These are phyloP conservation scores for Entomobrya proxima DNA, from an alignment of 2,888 invertebrate genomes.

Conservation along the genomic window DNA sequence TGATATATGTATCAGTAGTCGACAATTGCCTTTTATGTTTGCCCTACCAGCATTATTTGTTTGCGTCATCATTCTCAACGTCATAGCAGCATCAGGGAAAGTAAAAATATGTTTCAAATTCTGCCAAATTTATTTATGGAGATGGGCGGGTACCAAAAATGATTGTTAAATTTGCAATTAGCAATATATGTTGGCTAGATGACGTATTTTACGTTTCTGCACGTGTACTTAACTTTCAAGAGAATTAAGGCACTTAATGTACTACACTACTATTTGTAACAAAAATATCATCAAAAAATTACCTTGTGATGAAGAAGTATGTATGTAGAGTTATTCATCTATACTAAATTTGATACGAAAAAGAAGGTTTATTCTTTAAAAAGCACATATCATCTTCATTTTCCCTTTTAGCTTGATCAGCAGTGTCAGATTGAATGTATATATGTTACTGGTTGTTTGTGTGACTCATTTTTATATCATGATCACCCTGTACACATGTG, in stretches of 20 bases:
- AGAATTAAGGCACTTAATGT: neutral
- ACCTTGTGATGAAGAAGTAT: neutral
- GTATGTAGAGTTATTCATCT: too few species aligned
- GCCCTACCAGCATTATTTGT: neutral
- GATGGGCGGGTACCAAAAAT: neutral
- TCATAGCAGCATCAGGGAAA: neutral
- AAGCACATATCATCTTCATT: too few species aligned
- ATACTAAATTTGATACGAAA: too few species aligned
- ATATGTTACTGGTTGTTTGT: neutral
- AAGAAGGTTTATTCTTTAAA: too few species aligned
- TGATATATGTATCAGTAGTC: too few species aligned
- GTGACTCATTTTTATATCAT: neutral
- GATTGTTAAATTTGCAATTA: constrained; percentile 19
- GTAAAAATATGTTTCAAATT: neutral
- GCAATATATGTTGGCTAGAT: neutral
- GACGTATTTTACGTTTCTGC: neutral
- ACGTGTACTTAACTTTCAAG: too few species aligned
- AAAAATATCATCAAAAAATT: neutral
- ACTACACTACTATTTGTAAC: neutral
- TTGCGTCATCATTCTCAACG: neutral
- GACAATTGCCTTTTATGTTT: too few species aligned
- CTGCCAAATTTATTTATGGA: constrained; percentile 20
- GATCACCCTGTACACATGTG: neutral
- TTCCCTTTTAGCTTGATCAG: too few species aligned
- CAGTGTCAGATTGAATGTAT: neutral